Conservation (phyloP, 2,797 vertebrate species). For the Dendrocincla fuliginosa region DNA sequence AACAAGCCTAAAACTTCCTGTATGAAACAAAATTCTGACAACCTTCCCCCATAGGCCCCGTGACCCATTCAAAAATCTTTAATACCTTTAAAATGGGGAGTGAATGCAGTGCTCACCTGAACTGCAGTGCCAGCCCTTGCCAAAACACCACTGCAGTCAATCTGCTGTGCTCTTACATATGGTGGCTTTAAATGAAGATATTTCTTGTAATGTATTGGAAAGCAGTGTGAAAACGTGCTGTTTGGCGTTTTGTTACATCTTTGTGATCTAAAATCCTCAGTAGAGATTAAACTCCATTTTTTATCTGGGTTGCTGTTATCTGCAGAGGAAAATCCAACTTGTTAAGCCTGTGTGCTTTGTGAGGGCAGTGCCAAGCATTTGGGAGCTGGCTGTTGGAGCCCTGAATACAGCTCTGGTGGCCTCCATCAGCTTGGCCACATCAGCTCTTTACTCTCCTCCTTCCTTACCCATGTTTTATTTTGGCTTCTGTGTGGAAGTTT, state of each 20-base stretch:
- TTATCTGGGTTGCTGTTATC: neutral
- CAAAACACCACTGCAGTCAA: rapidly evolving
- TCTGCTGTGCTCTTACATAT: neutral
- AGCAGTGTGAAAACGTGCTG: neutral
- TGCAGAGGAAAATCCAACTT: neutral
- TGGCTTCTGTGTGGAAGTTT: neutral
- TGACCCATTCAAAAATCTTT: neutral
- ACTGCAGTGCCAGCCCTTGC: neutral
- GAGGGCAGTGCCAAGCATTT: neutral
- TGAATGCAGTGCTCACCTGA: neutral
- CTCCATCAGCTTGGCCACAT: neutral
- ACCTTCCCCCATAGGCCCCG: neutral
- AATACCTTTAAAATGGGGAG: neutral
- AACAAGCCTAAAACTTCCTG: neutral
- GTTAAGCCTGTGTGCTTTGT: neutral
- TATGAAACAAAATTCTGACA: neutral
- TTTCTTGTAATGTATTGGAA: neutral
- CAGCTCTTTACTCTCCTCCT: neutral
- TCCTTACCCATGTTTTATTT: neutral
- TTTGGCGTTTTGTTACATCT: neutral
- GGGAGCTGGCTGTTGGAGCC: neutral
- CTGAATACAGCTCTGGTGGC: neutral
- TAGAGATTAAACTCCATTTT: neutral
- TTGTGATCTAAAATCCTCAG: neutral
- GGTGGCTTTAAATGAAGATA: neutral